Evolutionary conservation across 2,113 vertebrate genomes (phyloP).

Genomic region (Rhinolophus ferrumequinum): DNA sequence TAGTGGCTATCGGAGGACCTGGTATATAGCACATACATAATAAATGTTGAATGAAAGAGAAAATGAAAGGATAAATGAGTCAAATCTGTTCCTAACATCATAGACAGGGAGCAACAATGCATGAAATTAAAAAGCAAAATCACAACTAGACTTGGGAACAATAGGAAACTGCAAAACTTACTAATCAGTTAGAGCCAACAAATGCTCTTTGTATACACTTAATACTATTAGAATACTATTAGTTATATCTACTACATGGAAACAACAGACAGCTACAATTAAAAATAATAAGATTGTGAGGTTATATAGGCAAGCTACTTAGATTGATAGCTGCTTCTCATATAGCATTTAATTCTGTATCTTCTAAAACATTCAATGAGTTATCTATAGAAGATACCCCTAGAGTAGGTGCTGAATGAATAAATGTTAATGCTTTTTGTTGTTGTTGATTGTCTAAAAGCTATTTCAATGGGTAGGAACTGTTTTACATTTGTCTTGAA

Average conservation of each 20-base stretch:
- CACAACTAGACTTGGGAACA: constrained; percentile 19
- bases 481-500: constrained; percentile 25
- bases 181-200: not conserved
- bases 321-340: not conserved
- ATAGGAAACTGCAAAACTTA: constrained; percentile 12
- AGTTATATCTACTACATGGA: not conserved
- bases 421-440: not conserved
- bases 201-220: not conserved
- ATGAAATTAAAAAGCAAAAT: constrained; percentile 42
- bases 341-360: not conserved
- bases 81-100: constrained; percentile 17
- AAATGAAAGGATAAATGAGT: constrained; percentile 5
- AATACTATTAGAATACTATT: constrained; percentile 21
- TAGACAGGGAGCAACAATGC: not conserved
- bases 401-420: not conserved
- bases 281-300: not conserved
- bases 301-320: not conserved
- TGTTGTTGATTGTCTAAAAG: constrained; percentile 5
- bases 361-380: constrained; percentile 8
- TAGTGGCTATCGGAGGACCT: not conserved
- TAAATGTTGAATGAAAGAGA: not conserved
- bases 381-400: not conserved
- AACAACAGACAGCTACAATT: constrained; percentile 14
- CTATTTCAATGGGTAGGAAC: constrained; percentile 22
- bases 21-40: not conserved